phyloP scores from a whole-genome alignment of 35 echinoderm and acorn worm genomes.

The Hemicentrotus pulcherrimus region DNA sequence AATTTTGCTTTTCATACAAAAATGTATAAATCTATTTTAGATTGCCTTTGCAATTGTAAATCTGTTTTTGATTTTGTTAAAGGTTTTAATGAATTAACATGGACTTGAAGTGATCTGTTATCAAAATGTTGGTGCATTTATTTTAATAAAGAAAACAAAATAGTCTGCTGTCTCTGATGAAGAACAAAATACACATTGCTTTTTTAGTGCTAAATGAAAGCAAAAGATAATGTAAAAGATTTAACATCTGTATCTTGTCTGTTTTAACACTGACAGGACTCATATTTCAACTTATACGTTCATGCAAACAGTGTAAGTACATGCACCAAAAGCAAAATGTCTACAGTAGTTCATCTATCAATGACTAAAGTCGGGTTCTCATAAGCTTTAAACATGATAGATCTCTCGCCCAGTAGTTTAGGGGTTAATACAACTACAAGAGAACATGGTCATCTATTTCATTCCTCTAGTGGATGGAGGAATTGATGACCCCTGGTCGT shows the following conservation, averaged over 20 bases:
- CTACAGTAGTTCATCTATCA: not conserved
- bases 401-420: not conserved
- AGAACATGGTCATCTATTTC: not conserved
- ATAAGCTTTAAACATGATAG: not conserved
- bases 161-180: no score
- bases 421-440: not conserved
- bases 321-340: not conserved
- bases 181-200: no score
- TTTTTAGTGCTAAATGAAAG: no score
- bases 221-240: not conserved
- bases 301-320: not conserved
- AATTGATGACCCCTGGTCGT: not conserved
- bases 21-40: no score
- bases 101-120: no score
- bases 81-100: no score
- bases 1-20: no score
- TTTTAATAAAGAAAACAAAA: no score
- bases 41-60: no score
- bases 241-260: not conserved
- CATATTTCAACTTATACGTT: no score
- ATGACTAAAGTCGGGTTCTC: not conserved
- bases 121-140: no score
- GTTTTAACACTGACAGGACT: not conserved
- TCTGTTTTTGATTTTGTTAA: no score
- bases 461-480: not conserved